Evolutionary conservation across 2,888 invertebrate genomes (phyloP), one percentile per base, ranked within the genome.

Genomic region (Heliothis peltigera): DNA sequence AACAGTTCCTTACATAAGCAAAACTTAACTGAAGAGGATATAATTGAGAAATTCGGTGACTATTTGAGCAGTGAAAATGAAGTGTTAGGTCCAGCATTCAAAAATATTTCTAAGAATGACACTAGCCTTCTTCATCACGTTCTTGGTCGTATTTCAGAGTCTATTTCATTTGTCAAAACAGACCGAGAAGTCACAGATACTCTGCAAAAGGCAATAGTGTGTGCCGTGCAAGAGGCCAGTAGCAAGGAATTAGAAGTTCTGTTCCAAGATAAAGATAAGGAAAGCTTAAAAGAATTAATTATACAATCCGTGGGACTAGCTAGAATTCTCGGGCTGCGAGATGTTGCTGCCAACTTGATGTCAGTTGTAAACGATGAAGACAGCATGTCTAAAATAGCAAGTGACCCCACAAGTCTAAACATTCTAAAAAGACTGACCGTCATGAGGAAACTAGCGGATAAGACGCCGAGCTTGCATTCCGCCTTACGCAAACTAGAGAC

Each of bases 361-460:
- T 90, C 94, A 18, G 86, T 96, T 19, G 83, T 96, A 18, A 95
- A 95, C 64, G 95, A 96, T 76, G 95, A 96, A 62, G 92, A 95
- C 39, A 95, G 95, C 25, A 93, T 96, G 44, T 91, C 93, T 25
- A 95, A 95, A 76, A 88, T 97, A 61, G 94, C 95, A 18, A 91
- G 93, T 44, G 97, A 97, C 80, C 89, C 92, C 46, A 94, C 96
- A 7, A 95, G 96, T n/a, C 84, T 96, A 49, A 96, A 96, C 73
- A 96, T 97, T 75, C 86, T 97, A n/a, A 96, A 96, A 88, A 93
- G 97, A 66, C 90, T 97, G 52, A 96, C 96, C 7, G 95, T 97
- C 0, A 97, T 97, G 95, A 93, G 96, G 52, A 96, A 97, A 88
- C 90, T 97, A 1, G 96, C 97, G 0, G 96, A 97, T 73, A 95